Evolutionary conservation across 2,797 vertebrate species (phyloP), one percentile per base, ranked within the genome.

Genomic region (Smutsia gigantea): DNA sequence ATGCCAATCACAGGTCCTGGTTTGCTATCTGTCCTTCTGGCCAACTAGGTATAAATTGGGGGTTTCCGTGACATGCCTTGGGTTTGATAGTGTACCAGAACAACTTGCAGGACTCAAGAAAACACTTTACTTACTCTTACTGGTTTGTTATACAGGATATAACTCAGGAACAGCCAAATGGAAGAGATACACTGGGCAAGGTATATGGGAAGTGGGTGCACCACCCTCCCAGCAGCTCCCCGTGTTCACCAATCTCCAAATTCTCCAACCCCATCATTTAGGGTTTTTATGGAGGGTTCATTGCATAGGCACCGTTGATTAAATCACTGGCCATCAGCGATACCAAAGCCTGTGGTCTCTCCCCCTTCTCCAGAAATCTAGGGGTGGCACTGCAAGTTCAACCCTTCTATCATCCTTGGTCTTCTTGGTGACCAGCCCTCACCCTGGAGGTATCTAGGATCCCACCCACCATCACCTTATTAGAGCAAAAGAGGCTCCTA

Each of bases 151-250:
- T 83, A 49, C 53, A 88, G 25, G n/a, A 55, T 53, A 49, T 2
- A 75, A 17, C 12, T 49, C 53, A 69, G 31, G 7, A 51, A 34
- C 18, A 39, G 27, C 31, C 27, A 84, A 27, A 15, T 27, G 7
- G 68, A 71, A 94, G 29, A 46, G 34, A 29, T 82, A 3, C 14
- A 4, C 9, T 23, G 13, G 31, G 21, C 29, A 75, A 27, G 11
- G 2, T 39, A 18, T 51, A 0, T 74, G n/a, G 14, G 11, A 79
- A n/a, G 51, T 25, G 8, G 1, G 42, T 31, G 2, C 15, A 4
- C 2, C 21, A 23, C 29, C 2, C 19, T 53, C 17, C 59, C 1
- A 18, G 14, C 3, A 19, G 7, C 5, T n/a, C 29, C 23, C n/a
- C 15, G 23, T 69, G 31, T 55, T 87, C n/a, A 69, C 37, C 42